A percentile compares a stretch with the other conserved stretches of the same genome.
These are phyloP conservation scores for Aratinga solstitialis DNA, from an alignment of 2,797 vertebrate species.

Conservation along the genomic window DNA sequence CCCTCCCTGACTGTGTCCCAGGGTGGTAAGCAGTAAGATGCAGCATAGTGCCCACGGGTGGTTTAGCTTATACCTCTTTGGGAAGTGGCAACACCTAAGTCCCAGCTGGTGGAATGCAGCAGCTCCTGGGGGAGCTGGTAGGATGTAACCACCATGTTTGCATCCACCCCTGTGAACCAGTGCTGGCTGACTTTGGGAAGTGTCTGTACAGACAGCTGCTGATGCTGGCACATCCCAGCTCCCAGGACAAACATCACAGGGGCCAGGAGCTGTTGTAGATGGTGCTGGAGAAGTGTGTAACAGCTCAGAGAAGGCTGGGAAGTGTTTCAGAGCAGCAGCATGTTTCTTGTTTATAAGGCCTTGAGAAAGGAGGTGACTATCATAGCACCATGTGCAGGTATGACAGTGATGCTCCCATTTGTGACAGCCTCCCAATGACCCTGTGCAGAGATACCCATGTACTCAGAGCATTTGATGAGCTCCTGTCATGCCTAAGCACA, in stretches of 20 bases:
- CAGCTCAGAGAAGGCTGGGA: neutral
- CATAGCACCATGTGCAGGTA: neutral
- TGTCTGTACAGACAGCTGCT: neutral
- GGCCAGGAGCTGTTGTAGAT: neutral
- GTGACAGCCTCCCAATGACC: neutral
- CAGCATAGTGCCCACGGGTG: neutral
- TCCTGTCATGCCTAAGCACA: rapidly evolving
- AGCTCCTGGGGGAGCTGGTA: neutral
- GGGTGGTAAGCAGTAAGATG: neutral
- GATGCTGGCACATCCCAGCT: neutral
- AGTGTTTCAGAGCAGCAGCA: neutral
- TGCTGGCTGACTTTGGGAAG: neutral
- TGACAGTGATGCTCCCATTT: neutral
- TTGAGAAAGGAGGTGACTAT: neutral
- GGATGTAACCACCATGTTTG: neutral
- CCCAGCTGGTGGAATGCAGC: neutral
- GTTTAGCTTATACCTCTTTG: neutral
- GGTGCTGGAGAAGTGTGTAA: neutral
- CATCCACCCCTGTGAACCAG: neutral
- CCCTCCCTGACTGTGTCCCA: neutral
- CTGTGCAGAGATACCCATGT: rapidly evolving
- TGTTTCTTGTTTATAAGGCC: neutral
- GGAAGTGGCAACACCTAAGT: neutral
- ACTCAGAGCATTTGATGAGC: neutral
- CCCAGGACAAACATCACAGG: neutral